phyloP scores from a whole-genome alignment of 2,888 invertebrate species.

The Chironomus tentans region DNA sequence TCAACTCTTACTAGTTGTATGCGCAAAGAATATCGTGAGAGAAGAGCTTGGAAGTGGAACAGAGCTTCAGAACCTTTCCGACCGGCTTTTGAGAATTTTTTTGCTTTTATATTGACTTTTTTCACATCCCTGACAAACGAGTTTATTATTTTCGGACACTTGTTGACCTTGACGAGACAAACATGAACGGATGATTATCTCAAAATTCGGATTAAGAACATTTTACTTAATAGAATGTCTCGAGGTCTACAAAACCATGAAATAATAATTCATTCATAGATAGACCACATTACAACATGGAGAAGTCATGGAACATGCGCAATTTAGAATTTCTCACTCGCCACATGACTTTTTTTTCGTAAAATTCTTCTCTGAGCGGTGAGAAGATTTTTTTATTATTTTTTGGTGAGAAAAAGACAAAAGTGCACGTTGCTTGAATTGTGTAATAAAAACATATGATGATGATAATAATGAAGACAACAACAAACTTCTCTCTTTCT shows the following conservation, averaged over 20 bases:
- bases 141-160: too few species aligned
- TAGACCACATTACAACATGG: neutral
- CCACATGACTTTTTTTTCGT: neutral
- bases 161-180: too few species aligned
- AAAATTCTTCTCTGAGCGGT: neutral
- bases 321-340: neutral
- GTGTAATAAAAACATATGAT: neutral
- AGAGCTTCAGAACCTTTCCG: slow-evolving; percentile 17
- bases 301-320: slow-evolving; percentile 19
- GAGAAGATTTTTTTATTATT: neutral
- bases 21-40: neutral
- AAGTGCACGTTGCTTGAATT: neutral
- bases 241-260: neutral
- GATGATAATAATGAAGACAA: neutral
- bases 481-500: too few species aligned
- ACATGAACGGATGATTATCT: too few species aligned
- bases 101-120: neutral
- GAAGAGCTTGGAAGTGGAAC: slow-evolving; percentile 1
- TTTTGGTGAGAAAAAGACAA: neutral
- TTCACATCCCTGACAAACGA: too few species aligned
- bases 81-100: neutral
- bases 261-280: neutral
- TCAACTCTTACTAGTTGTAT: slow-evolving; percentile 11
- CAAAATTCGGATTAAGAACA: too few species aligned
- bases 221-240: too few species aligned